Evolutionary conservation across 2,888 invertebrate genomes (phyloP), one percentile per base, ranked within the genome.

Genomic region (Coleophora deauratella): DNA sequence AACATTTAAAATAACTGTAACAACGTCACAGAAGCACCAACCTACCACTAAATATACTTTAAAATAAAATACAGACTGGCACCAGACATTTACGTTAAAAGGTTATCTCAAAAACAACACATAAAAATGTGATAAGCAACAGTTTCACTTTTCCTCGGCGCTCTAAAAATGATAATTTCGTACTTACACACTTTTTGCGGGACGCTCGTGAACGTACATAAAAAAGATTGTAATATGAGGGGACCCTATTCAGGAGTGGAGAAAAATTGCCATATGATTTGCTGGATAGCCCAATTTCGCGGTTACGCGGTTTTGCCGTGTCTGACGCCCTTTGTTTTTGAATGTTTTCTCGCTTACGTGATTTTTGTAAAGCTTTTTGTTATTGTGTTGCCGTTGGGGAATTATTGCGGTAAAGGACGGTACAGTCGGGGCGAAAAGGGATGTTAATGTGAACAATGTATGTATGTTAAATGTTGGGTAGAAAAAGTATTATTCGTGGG

Each of bases 251-350:
- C 33, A 42, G 15, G 44, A 46, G 43, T 43, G 43, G 45, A 43
- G 37, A 38, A 34, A 44, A 44, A 37, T 37, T 42, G 49, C 43
- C 47, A 46, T 43, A 46, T 46, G 49, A 44, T 44, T 45, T 33
- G 40, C 30, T 34, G 30, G 46, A 52, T 46, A 47, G 49, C 43
- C 47, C 50, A 47, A 52, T 50, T 49, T 49, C 43, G 41, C 38
- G 47, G 45, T 49, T 50, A 50, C 37, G 39, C 41, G 37, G 41
- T 33, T 45, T 37, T 42, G 31, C 36, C 46, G 27, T 32, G 21
- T 21, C 21, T 21, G 35, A 33, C 12, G 43, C 40, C 46, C 37
- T 33, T 40, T 42, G 36, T 36, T 38, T 41, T 36, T 33, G 27
- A 36, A 43, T 37, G 33, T 43, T 35, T 21, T 21, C 21, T 21